Evolutionary conservation across 2,888 invertebrate species (phyloP).

Genomic region (Thecocarcelia acutangulata): DNA sequence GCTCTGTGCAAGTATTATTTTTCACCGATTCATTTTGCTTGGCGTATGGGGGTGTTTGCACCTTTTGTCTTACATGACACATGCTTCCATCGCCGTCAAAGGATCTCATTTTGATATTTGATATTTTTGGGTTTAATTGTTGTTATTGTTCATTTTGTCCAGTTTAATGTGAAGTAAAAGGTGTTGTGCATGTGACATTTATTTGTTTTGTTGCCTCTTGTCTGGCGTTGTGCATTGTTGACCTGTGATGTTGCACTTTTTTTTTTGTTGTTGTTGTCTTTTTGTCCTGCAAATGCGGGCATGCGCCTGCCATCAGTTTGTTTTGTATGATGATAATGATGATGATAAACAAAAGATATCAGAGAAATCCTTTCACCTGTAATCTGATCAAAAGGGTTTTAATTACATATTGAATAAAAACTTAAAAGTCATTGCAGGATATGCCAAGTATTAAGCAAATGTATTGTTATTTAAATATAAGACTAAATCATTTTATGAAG

Average conservation of each 20-base stretch:
- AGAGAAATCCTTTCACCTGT: constrained; percentile 67
- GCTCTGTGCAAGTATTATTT: constrained; percentile 9
- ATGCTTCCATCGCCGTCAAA: constrained; percentile 44
- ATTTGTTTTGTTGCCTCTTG: constrained; percentile 57
- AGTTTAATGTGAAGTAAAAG: constrained; percentile 59
- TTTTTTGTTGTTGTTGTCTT: not conserved
- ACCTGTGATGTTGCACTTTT: constrained; percentile 66
- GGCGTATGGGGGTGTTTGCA: constrained; percentile 66
- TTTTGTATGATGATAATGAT: constrained; percentile 15
- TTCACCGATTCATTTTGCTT: not conserved
- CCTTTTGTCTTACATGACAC: constrained; percentile 57
- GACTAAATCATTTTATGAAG: not conserved
- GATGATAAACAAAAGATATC: constrained; percentile 5
- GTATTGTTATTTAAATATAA: not conserved
- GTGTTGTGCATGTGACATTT: constrained; percentile 67
- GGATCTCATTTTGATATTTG: constrained; percentile 61
- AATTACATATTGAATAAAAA: constrained; percentile 30
- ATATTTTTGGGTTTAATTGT: constrained; percentile 55
- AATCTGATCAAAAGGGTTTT: constrained; percentile 57
- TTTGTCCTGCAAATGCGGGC: constrained; percentile 61
- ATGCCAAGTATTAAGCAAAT: not conserved
- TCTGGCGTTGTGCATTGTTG: constrained; percentile 43
- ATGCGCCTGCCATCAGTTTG: constrained; percentile 60
- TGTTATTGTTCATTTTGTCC: constrained; percentile 41
- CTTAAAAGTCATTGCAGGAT: constrained; percentile 28